Percentiles rank a stretch among this genome's conserved stretches.
phyloP scores from a whole-genome alignment of 2,888 invertebrate species.

The Pimpla rufipes region DNA sequence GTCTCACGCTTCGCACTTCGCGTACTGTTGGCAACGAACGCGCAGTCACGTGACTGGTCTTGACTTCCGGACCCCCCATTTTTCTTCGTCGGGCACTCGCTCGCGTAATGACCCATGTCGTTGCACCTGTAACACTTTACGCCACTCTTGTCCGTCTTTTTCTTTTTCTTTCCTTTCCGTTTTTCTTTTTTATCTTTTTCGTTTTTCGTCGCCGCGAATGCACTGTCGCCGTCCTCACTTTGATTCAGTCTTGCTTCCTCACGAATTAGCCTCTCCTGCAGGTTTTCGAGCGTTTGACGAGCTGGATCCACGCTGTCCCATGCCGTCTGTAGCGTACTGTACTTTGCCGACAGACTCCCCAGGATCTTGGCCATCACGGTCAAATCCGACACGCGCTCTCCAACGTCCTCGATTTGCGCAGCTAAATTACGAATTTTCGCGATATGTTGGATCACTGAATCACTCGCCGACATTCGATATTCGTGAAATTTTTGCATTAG shows the following conservation, averaged over 20 bases:
- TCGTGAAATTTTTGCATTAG: slow-evolving; percentile 69
- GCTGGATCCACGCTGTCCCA: no score
- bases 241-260: slow-evolving; percentile 31
- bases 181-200: background rate
- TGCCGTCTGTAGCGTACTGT: slow-evolving; percentile 68
- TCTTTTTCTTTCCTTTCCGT: slow-evolving; percentile 15
- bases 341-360: slow-evolving; percentile 72
- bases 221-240: slow-evolving; percentile 35
- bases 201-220: slow-evolving; percentile 17
- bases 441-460: slow-evolving; percentile 70
- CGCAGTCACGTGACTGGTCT: background rate
- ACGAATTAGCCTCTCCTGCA: slow-evolving; percentile 54
- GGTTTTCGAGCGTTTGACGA: slow-evolving; percentile 58
- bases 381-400: slow-evolving; percentile 65
- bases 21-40: no score
- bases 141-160: background rate
- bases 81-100: slow-evolving; percentile 55
- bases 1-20: no score
- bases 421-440: slow-evolving; percentile 71
- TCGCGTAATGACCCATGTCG: slow-evolving; percentile 55
- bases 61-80: slow-evolving; percentile 9
- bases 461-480: slow-evolving; percentile 67
- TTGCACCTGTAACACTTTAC: slow-evolving; percentile 58
- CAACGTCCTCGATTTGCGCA: slow-evolving; percentile 69
- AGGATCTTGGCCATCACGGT: slow-evolving; percentile 73